Evolutionary conservation across 2,113 vertebrate species (phyloP), one percentile per base, ranked within the genome.

Genomic region (Cyphomyrus discorhynchus): DNA sequence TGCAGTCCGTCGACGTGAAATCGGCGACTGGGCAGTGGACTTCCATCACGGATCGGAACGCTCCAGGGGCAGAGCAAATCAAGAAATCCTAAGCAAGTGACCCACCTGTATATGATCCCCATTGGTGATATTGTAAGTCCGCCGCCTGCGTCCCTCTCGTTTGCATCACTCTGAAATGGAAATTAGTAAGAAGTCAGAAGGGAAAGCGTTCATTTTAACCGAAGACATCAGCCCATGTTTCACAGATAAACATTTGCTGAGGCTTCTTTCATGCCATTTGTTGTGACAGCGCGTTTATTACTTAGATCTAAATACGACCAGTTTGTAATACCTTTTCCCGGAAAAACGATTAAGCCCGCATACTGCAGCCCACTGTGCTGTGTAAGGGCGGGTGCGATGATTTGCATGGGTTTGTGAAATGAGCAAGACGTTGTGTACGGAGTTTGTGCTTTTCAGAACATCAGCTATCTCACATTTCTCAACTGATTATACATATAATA

Each of bases 21-120:
- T 86, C 87, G 66, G 87, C 91, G 74, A 91, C 89, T 87, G 74
- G 50, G 46, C 87, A 91, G 92, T 82, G 92, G 17, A 84, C 66
- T 62, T 88, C 52, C 53, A 45, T 53, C 27, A 39, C 31, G 52
- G 35, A 35, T 88, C 87, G 21, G 87, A 58, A 21, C 21, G 35
- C 11, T 83, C 80, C 52, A n/a, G 74, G 45, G 11, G 50, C 77
- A 42, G 74, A 5, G 9, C 46, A 74, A 77, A 49, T 47, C 19
- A 27, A 42, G 45, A 70, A 31, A 89, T 39, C 13, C 88, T 17
- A 31, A 70, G 56, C 87, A 88, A 88, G 87, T 88, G 87, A 27
- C 19, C 88, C 88, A 88, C 62, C 88, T 88, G 88, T 88, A 13
- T 77, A 49, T 31, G 49, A 82, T 50, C 49, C 31, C 27, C 88